Conservation (phyloP, 92 coral and sea anemone species). For the Muricea muricata region DNA sequence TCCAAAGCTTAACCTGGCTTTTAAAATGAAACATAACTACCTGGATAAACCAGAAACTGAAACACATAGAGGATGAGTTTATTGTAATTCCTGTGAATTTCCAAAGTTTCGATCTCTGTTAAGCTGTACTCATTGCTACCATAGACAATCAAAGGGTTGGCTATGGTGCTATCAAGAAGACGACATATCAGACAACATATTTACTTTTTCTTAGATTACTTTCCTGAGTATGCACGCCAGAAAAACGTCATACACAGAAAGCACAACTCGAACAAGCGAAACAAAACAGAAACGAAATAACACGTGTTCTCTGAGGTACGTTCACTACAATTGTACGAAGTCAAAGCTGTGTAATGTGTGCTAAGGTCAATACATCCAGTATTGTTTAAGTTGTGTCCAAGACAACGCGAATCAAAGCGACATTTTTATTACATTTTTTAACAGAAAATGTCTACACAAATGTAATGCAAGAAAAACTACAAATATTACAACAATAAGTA, state of each 20-base stretch:
- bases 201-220: slow-evolving; percentile 67
- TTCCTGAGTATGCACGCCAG: slow-evolving; percentile 95
- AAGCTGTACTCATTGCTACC: too few relatives aligned
- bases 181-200: too few relatives aligned
- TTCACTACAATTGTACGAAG: neutral
- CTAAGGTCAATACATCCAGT: too few relatives aligned
- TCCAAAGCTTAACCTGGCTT: too few relatives aligned
- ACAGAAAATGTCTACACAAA: neutral
- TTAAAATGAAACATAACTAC: too few relatives aligned
- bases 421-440: slow-evolving; percentile 3
- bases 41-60: too few relatives aligned
- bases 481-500: neutral
- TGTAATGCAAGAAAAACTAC: neutral
- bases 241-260: slow-evolving; percentile 81
- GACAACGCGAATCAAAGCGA: too few relatives aligned
- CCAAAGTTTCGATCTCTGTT: too few relatives aligned
- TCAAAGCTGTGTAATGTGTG: neutral
- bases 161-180: too few relatives aligned
- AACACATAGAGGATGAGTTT: too few relatives aligned
- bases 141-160: too few relatives aligned
- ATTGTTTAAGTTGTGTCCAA: neutral
- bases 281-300: neutral
- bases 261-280: slow-evolving; percentile 57
- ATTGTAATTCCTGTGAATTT: too few relatives aligned
- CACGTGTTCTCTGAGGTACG: neutral